Evolutionary conservation across 2,888 invertebrate genomes (phyloP).

Genomic region (Campoplex nolae): DNA sequence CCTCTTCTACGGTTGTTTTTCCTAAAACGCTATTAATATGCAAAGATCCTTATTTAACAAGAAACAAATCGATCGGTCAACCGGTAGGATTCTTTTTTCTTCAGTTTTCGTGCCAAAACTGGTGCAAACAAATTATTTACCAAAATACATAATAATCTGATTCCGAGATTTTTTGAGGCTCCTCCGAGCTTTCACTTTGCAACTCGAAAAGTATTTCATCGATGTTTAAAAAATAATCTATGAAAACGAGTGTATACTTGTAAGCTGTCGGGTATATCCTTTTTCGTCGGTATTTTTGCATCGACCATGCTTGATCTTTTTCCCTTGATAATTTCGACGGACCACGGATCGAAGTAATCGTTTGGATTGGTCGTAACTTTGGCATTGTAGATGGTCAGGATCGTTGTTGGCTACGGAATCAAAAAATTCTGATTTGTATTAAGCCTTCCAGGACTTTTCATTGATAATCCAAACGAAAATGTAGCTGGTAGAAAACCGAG

Average conservation of each 20-base stretch:
- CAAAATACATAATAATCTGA: too few relatives aligned
- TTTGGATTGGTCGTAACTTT: slow-evolving; percentile 9
- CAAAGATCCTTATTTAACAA: too few relatives aligned
- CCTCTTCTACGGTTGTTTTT: too few relatives aligned
- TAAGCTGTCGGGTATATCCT: slow-evolving; percentile 42
- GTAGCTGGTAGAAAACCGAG: too few relatives aligned
- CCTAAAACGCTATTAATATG: too few relatives aligned
- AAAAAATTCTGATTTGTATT: background rate
- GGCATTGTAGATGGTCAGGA: background rate
- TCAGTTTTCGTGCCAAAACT: too few relatives aligned
- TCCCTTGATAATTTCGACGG: background rate
- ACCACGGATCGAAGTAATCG: slow-evolving; percentile 31
- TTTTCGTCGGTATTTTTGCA: slow-evolving; percentile 28
- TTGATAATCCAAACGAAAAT: background rate
- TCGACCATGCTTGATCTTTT: background rate
- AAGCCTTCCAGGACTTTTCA: background rate
- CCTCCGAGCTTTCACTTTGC: too few relatives aligned
- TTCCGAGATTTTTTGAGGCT: too few relatives aligned
- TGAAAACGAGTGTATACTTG: slow-evolving; percentile 21
- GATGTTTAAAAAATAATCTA: background rate
- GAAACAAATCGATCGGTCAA: too few relatives aligned
- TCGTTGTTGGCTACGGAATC: slow-evolving; percentile 8
- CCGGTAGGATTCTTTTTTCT: too few relatives aligned
- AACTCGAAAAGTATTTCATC: background rate
- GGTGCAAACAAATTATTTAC: too few relatives aligned